These are phyloP conservation scores for Limonius californicus DNA, from an alignment of 1,140 invertebrate species.

Conservation along the genomic window DNA sequence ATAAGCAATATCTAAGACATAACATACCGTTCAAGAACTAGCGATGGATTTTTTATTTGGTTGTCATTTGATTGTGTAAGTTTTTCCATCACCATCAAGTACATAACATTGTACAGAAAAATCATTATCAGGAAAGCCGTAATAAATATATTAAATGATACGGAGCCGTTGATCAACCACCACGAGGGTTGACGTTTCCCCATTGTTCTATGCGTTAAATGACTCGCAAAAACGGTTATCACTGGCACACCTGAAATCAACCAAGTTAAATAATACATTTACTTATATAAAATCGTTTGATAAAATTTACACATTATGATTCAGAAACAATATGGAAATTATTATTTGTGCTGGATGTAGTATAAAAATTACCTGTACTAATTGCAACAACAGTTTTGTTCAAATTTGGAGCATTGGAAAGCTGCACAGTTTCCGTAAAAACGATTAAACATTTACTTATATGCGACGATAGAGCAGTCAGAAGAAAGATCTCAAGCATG, in stretches of 20 bases:
- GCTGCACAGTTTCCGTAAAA: slow-evolving; percentile 54
- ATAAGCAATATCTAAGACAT: no score
- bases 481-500: slow-evolving; percentile 52
- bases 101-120: slow-evolving; percentile 52
- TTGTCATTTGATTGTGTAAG: slow-evolving; percentile 37
- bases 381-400: slow-evolving; percentile 57
- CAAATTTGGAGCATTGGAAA: slow-evolving; percentile 49
- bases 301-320: no score
- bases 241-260: slow-evolving; percentile 54
- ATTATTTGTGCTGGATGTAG: background rate
- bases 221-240: slow-evolving; percentile 55
- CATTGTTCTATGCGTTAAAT: slow-evolving; percentile 54
- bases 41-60: slow-evolving; percentile 27
- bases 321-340: background rate
- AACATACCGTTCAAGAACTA: slow-evolving; percentile 26
- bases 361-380: slow-evolving; percentile 49
- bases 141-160: slow-evolving; percentile 56
- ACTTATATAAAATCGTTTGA: no score
- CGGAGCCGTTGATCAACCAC: slow-evolving; percentile 55
- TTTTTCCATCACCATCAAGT: slow-evolving; percentile 51
- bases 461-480: slow-evolving; percentile 55
- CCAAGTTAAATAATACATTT: background rate
- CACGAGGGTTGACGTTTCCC: slow-evolving; percentile 53
- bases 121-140: slow-evolving; percentile 53
- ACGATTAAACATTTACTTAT: slow-evolving; percentile 57